Evolutionary conservation across 1,140 invertebrate species (phyloP), one percentile per base, ranked within the genome.

Genomic region (Agrilus planipennis): DNA sequence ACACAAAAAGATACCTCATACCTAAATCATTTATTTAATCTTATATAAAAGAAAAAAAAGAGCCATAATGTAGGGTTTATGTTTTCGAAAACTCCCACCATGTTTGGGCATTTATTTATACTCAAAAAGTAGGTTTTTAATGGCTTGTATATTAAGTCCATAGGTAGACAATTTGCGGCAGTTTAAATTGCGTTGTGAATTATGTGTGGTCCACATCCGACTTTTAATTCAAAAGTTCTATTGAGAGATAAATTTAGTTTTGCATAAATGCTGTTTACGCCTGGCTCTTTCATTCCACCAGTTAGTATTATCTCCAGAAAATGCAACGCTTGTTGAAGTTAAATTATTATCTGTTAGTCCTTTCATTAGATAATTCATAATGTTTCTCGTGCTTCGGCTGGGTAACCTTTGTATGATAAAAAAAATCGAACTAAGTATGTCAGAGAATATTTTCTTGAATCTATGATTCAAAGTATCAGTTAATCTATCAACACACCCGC

Each of bases 51-150:
- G n/a, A n/a, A n/a, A n/a, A n/a, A n/a, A n/a, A n/a, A n/a, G n/a
- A 47, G 18, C 43, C 34, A 48, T 20, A 45, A 21, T 41, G 41
- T 44, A 15, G 3, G 32, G 35, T 7, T n/a, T 37, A 17, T 23
- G 39, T 48, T 21, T 40, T 40, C 29, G 31, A 30, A 40, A 40
- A 40, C 14, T 21, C 15, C n/a, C 12, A 38, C 25, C 9, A 40
- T 40, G 19, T 30, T 49, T 35, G 54, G 52, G 35, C 47, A 54
- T 41, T 54, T 54, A 22, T 47, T 46, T 28, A 42, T 18, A 23
- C 37, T 50, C 22, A 50, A 41, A 48, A 58, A 58, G 28, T 53
- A 58, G 9, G 46, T 49, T 41, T 55, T 51, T 38, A 56, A 47
- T 12, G 42, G 44, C 21, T 37, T 25, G 40, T 41, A 55, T 34